Evolutionary conservation across 23 tunicate species (phyloP).

Genomic region (Diplosoma virens): DNA sequence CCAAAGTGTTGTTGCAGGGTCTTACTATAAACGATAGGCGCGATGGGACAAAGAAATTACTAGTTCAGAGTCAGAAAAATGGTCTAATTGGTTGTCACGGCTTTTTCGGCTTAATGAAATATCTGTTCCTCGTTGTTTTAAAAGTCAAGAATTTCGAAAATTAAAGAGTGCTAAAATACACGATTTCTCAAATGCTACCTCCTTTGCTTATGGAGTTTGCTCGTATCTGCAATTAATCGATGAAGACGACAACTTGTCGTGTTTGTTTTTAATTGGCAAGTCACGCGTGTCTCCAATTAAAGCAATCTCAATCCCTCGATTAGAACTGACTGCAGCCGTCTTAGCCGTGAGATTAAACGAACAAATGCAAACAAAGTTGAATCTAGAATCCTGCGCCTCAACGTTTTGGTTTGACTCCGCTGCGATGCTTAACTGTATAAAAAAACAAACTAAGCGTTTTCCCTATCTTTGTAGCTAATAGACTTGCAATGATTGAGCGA

Average conservation of each 20-base stretch:
- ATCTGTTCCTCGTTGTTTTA: background rate
- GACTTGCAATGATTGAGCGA: conserved; percentile 3
- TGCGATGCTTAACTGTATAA: background rate
- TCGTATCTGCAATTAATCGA: background rate
- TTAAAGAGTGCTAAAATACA: background rate
- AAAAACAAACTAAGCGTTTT: background rate
- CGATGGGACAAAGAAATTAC: no score
- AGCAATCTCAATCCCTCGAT: background rate
- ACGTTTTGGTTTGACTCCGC: conserved; percentile 1
- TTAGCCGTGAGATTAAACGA: background rate
- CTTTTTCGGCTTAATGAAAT: no score
- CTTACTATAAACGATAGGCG: no score
- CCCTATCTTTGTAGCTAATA: conserved; percentile 7
- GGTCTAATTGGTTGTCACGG: no score
- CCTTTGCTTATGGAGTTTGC: background rate
- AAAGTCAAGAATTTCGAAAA: no score
- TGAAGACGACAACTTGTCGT: background rate
- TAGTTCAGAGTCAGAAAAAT: no score
- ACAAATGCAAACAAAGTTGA: background rate
- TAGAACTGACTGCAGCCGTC: conserved; percentile 11
- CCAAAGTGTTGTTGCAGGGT: no score
- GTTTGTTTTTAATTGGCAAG: background rate
- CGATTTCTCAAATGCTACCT: conserved; percentile 4
- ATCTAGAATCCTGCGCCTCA: background rate
- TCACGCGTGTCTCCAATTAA: conserved; percentile 4